These are phyloP conservation scores for Drosophila vallismaia DNA, from an alignment of 2,888 invertebrate genomes.

Conservation along the genomic window DNA sequence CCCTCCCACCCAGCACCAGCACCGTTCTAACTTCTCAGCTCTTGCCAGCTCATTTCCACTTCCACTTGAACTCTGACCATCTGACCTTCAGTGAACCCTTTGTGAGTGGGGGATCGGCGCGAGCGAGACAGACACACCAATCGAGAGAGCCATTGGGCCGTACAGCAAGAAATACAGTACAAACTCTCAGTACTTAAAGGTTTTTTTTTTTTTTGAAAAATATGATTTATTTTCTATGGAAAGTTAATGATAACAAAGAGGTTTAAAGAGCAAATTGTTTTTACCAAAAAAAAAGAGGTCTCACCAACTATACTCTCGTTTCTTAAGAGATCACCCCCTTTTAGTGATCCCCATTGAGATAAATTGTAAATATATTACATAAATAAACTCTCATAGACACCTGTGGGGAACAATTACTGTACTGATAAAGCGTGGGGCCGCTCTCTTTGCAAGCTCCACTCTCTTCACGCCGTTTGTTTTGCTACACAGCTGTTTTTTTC, in stretches of 20 bases:
- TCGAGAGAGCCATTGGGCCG: conserved; percentile 13
- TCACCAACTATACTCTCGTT: no score
- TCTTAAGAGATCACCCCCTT: no score
- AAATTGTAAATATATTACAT: background rate
- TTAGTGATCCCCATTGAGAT: background rate
- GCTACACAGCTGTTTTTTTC: conserved; percentile 41
- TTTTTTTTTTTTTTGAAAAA: background rate
- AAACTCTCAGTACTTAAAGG: background rate
- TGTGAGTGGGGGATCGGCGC: conserved; percentile 11
- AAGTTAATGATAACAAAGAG: background rate
- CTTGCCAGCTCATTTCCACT: conserved; percentile 39
- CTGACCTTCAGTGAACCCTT: conserved; percentile 82
- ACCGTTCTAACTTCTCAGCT: conserved; percentile 8
- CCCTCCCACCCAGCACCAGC: background rate
- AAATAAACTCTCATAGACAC: background rate
- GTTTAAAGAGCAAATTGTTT: no score
- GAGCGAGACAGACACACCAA: conserved; percentile 1
- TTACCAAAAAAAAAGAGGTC: no score
- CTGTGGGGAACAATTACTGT: conserved; percentile 24
- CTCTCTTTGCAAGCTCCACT: conserved; percentile 36
- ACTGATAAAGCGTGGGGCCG: conserved; percentile 50
- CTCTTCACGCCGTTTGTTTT: conserved; percentile 32
- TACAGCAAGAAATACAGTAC: conserved; percentile 20
- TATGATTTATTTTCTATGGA: background rate
- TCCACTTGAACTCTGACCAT: conserved; percentile 84